Evolutionary conservation across 2,113 vertebrate species (phyloP), one percentile per base, ranked within the genome.

Genomic region (Fregetta grallaria): DNA sequence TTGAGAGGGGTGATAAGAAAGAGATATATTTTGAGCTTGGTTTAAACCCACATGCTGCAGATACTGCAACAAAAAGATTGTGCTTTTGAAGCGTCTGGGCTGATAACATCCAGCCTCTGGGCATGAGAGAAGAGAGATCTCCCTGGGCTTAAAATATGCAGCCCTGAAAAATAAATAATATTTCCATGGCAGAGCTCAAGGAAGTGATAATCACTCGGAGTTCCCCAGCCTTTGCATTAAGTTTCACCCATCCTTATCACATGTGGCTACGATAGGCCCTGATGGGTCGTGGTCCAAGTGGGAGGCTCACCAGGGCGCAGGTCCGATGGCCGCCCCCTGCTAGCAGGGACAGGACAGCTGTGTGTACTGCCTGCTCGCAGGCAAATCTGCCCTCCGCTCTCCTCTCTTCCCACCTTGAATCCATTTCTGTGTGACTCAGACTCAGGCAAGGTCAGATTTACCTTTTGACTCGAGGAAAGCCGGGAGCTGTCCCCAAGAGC

Each of bases 281-380:
- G 22, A 21, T 13, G 26, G 34, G 21, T 23, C 3, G 1, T 7
- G 13, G 56, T 22, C 42, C 17, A 52, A 18, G 15, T 36, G 21
- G 18, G 36, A 76, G 25, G 22, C n/a, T 67, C 42, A 42, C 8
- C 26, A 62, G 7, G 34, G 38, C 1, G 0, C 11, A 36, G 29
- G 11, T 17, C 40, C 2, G 1, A 27, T 50, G 42, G 17, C 32
- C 3, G 1, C 15, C 15, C 7, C 40, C 40, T 0, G 5, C n/a
- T n/a, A 63, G 20, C 4, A 18, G 25, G 47, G 53, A 9, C 38
- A 79, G 42, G 22, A 66, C 13, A 72, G 10, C 20, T 93, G 23
- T 26, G 4, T 58, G 29, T 11, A n/a, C 22, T 45, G 21, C 65
- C 40, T 55, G 34, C 49, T 84, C 2, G 2, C 44, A 58, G 58